Evolutionary conservation across 2,797 vertebrate species (phyloP).

Genomic region (Lacerta agilis): DNA sequence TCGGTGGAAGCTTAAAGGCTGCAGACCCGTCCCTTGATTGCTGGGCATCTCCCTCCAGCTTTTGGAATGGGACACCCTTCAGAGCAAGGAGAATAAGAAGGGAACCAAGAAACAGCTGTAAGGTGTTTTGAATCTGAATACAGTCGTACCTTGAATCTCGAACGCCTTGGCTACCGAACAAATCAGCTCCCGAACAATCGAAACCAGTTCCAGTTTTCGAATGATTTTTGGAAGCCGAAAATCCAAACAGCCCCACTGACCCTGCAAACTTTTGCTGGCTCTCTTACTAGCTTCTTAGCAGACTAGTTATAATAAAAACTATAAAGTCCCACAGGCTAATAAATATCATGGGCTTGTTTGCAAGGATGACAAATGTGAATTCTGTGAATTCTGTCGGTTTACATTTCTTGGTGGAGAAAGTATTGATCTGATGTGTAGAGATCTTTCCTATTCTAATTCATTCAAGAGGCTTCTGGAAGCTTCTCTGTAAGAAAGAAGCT

Average conservation of each 20-base stretch:
- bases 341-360: not conserved
- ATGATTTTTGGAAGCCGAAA: no score
- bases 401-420: no score
- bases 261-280: no score
- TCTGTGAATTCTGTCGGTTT: not conserved
- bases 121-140: not conserved
- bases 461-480: no score
- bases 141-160: no score
- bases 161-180: no score
- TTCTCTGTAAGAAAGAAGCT: no score
- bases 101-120: not conserved
- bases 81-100: not conserved
- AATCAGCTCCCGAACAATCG: accelerated
- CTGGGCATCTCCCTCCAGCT: not conserved
- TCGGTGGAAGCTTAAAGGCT: not conserved
- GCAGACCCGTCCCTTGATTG: not conserved
- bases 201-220: no score
- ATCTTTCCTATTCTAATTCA: no score
- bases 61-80: not conserved
- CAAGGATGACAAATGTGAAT: not conserved
- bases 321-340: not conserved
- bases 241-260: no score
- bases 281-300: not conserved
- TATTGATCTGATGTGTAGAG: no score
- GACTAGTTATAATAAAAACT: not conserved